Base-by-base conservation (phyloP, 2,113 vertebrate species). In the Barbus barbus region DNA sequence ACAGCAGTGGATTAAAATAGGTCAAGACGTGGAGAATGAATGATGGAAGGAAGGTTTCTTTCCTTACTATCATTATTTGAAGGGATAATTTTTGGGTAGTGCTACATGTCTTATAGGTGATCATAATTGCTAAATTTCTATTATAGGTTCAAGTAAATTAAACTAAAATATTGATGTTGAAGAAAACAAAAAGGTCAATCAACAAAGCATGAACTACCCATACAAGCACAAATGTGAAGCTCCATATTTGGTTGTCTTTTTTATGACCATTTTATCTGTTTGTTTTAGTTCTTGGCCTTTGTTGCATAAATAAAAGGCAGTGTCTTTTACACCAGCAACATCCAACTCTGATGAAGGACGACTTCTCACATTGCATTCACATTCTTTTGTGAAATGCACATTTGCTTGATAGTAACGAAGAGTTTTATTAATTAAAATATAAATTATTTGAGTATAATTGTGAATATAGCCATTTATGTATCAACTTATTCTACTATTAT, bases 1-100 rank as follows among this genome's bases (percentile, higher is more conserved):
- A 75, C 46, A n/a, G 73, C 22, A 31, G 61, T 71, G 71, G 83
- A 63, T 61, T 77, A 65, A 82, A 83, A 73, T 81, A 67, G 75
- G 81, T 85, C 75, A 85, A 20, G 26, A 36, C 26, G 9, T 65
- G 61, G 26, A 33, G 65, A 69, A 69, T 69, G 18, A 38, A 22
- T 71, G 9, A 71, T 1, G 9, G 20, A 71, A 18, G 31, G 28
- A 14, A 1, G 1, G 20, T 71, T 71, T 71, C n/a, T n/a, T n/a
- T n/a, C n/a, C n/a, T n/a, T n/a, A n/a, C n/a, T n/a, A n/a, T n/a
- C n/a, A n/a, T n/a, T 14, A 41, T 65, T 33, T 33, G 2, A 7
- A 65, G 16, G 8, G 7, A 65, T 33, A 33, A 14, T n/a, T 8
- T 31, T 67, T 67, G 28, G 63, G 18, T 33, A 4, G 61, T 65